These are phyloP conservation scores for Malurus melanocephalus DNA, from an alignment of 2,113 vertebrate genomes.

Conservation along the genomic window DNA sequence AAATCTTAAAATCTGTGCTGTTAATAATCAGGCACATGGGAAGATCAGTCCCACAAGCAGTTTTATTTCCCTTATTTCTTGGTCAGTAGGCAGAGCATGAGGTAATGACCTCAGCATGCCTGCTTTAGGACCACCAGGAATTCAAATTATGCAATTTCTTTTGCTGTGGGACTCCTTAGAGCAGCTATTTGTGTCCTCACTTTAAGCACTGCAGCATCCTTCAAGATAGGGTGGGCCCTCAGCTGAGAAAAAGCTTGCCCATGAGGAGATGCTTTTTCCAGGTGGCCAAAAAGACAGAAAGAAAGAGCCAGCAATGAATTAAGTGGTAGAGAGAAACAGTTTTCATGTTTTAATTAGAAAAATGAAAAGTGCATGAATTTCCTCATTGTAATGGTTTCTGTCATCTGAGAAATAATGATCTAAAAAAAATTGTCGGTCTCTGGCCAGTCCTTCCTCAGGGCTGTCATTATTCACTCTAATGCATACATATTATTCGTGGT, in stretches of 20 bases:
- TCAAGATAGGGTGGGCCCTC: background rate
- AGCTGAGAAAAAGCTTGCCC: background rate
- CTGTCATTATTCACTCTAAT: slow-evolving; percentile 14
- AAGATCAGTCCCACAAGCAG: background rate
- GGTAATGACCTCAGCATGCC: rapidly evolving
- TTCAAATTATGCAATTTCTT: background rate
- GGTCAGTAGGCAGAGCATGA: background rate
- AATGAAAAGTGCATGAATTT: slow-evolving; percentile 17
- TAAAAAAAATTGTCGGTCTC: background rate
- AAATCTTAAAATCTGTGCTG: background rate
- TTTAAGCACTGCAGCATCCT: background rate
- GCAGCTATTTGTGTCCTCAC: background rate
- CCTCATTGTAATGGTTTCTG: background rate
- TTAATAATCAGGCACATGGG: slow-evolving; percentile 17
- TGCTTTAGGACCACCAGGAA: background rate
- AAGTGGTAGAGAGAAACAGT: background rate
- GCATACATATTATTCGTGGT: background rate
- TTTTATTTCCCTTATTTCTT: background rate
- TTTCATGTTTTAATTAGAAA: background rate
- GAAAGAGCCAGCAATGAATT: background rate
- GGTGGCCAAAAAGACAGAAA: background rate
- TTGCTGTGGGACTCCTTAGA: background rate
- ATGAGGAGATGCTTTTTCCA: background rate
- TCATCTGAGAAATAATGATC: slow-evolving; percentile 32
- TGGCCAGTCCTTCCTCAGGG: background rate